These are phyloP conservation scores for Mantis religiosa DNA, from an alignment of 2,888 invertebrate genomes.

Conservation along the genomic window DNA sequence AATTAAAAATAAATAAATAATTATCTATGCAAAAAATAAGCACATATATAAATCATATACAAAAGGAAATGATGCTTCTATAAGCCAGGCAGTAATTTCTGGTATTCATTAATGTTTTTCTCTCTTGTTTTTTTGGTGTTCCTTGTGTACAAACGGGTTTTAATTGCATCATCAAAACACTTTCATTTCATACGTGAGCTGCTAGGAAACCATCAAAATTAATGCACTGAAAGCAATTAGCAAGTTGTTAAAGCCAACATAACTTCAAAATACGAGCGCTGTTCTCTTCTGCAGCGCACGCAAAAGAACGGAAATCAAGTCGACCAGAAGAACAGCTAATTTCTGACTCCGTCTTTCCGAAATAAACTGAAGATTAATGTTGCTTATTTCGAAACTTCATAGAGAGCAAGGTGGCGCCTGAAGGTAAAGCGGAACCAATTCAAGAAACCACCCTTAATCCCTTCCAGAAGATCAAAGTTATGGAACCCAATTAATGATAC, in stretches of 20 bases:
- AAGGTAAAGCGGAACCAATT: neutral
- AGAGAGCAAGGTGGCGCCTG: neutral
- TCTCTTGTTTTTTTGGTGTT: too few relatives aligned
- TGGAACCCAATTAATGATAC: neutral
- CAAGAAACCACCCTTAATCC: neutral
- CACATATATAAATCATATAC: too few relatives aligned
- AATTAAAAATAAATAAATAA: too few relatives aligned
- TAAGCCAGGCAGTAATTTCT: too few relatives aligned
- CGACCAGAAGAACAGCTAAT: neutral
- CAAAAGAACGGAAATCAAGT: neutral
- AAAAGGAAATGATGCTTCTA: too few relatives aligned
- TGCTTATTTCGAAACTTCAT: neutral
- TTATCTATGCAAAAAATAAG: too few relatives aligned
- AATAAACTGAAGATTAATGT: neutral
- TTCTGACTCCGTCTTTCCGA: neutral
- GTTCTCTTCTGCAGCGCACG: neutral
- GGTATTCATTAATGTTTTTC: too few relatives aligned
- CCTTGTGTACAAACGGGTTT: too few relatives aligned
- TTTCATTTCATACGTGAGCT: too few relatives aligned
- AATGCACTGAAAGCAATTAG: neutral
- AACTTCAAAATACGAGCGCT: neutral
- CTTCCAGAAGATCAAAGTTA: neutral
- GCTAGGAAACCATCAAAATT: too few relatives aligned
- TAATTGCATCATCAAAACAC: too few relatives aligned
- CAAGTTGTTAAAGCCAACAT: neutral